Evolutionary conservation across 2,113 vertebrate species (phyloP).

Genomic region (Nymphicus hollandicus): DNA sequence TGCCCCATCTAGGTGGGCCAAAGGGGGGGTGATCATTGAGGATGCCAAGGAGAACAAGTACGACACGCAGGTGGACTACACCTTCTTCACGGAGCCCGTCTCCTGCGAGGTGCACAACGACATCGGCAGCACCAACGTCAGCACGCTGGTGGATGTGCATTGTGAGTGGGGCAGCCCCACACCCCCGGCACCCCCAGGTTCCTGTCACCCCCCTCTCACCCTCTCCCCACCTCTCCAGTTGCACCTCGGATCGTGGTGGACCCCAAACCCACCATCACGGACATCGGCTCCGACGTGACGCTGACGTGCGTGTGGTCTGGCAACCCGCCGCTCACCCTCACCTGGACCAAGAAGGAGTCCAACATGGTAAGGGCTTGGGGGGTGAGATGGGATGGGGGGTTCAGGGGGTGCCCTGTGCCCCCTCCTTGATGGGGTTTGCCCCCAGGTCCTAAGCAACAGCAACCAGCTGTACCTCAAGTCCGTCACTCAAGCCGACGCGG

Average conservation of each 20-base stretch:
- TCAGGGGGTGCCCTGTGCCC: accelerated
- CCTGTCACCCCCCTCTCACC: neutral
- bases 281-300: conserved; percentile 90
- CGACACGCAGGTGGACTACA: conserved; percentile 90
- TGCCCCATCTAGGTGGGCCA: conserved; percentile 86
- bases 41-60: conserved; percentile 87
- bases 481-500: conserved; percentile 87
- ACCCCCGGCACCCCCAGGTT: too few relatives aligned
- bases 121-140: conserved; percentile 95
- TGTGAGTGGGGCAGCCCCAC: conserved; percentile 74
- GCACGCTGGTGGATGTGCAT: conserved; percentile 94
- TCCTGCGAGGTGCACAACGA: conserved; percentile 95
- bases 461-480: conserved; percentile 92
- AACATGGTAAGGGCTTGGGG: conserved; percentile 79
- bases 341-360: conserved; percentile 96
- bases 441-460: conserved; percentile 94
- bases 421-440: neutral
- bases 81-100: conserved; percentile 96
- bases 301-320: conserved; percentile 94
- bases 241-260: conserved; percentile 92
- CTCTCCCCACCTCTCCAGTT: conserved; percentile 72
- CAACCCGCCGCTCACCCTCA: conserved; percentile 93
- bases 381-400: accelerated
- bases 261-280: conserved; percentile 85
- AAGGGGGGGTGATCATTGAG: conserved; percentile 90